Percentiles rank a stretch among this genome's conserved stretches.
Evolutionary conservation across 2,113 vertebrate genomes (phyloP).

Genomic region (Ia io): DNA sequence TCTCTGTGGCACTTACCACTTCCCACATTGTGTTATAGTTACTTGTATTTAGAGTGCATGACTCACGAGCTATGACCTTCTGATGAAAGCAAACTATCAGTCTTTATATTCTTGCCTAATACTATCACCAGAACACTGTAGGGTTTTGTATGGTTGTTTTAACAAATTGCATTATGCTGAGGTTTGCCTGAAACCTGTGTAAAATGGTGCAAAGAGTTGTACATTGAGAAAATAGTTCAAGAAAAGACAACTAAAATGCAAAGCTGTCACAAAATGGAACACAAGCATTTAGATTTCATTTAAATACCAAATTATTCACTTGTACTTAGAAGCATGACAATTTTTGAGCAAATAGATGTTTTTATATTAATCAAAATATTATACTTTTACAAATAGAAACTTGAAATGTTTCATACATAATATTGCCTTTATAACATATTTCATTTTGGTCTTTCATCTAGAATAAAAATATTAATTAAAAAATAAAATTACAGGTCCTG

Average conservation of each 20-base stretch:
- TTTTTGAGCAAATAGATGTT: slow-evolving; percentile 28
- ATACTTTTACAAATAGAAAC: slow-evolving; percentile 21
- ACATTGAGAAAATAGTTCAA: slow-evolving; percentile 22
- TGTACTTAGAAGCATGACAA: not conserved
- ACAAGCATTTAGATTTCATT: slow-evolving; percentile 25
- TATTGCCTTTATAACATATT: slow-evolving; percentile 8
- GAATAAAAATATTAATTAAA: slow-evolving; percentile 12
- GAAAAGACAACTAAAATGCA: slow-evolving; percentile 3
- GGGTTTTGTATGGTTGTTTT: not conserved
- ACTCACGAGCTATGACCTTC: not conserved
- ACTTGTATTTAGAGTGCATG: not conserved
- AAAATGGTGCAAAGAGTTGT: not conserved
- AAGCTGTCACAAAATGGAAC: slow-evolving; percentile 19
- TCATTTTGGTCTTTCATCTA: slow-evolving; percentile 32
- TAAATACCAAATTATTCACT: slow-evolving; percentile 14
- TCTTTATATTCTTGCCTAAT: not conserved
- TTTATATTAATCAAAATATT: slow-evolving; percentile 40
- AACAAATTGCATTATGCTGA: not conserved
- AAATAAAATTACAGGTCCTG: not conserved
- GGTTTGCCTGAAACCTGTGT: not conserved
- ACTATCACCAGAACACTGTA: not conserved
- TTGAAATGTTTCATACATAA: not conserved
- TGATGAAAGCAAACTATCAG: not conserved
- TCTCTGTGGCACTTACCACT: not conserved
- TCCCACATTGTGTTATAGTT: not conserved